Evolutionary conservation across 1,140 invertebrate species (phyloP).

Genomic region (Littorina saxatilis): DNA sequence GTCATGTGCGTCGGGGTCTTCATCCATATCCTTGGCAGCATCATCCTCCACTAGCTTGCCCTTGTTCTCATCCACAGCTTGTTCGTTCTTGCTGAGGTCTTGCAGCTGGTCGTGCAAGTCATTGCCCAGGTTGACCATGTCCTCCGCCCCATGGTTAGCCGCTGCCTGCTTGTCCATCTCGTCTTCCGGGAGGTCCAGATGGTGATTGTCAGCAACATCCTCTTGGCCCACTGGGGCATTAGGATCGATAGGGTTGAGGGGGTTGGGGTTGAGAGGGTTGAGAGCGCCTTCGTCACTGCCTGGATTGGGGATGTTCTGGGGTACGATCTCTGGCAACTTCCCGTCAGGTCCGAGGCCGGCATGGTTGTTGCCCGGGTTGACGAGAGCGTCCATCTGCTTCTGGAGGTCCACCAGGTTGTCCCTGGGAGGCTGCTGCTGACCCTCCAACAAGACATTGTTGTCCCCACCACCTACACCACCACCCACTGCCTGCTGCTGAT

Average conservation of each 20-base stretch:
- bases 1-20: background rate
- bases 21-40: background rate
- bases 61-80: too few species aligned
- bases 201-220: background rate
- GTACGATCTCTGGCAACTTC: background rate
- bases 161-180: constrained; percentile 20
- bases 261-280: background rate
- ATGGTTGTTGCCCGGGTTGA: background rate
- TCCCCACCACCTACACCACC: background rate
- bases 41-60: too few species aligned
- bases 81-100: constrained; percentile 2
- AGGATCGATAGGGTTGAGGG: background rate
- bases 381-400: background rate
- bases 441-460: background rate
- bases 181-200: constrained; percentile 11
- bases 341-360: background rate
- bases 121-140: background rate
- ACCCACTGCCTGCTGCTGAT: background rate
- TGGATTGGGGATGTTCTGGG: constrained; percentile 12
- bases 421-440: background rate
- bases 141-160: background rate
- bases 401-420: too few species aligned
- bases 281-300: background rate
- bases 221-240: background rate
- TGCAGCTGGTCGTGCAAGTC: constrained; percentile 20